phyloP scores from a whole-genome alignment of 1,140 invertebrate genomes.

The Drosophila littoralis region DNA sequence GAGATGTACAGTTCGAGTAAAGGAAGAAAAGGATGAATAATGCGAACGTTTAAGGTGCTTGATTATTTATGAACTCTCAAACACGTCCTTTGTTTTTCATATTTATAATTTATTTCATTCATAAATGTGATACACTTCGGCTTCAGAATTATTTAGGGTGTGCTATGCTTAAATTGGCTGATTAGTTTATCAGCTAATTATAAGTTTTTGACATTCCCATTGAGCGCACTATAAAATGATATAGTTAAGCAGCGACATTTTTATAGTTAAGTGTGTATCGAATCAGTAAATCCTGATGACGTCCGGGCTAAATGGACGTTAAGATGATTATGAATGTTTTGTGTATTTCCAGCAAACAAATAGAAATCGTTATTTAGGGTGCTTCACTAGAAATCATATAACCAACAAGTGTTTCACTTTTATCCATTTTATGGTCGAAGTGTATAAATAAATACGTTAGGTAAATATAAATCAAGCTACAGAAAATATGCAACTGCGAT shows the following conservation, averaged over 20 bases:
- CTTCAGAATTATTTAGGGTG: no score
- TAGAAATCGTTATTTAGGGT: not conserved
- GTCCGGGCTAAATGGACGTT: not conserved
- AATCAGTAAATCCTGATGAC: conserved; percentile 3
- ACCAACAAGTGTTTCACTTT: not conserved
- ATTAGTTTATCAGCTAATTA: not conserved
- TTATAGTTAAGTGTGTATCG: not conserved
- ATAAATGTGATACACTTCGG: no score
- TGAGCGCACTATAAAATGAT: no score
- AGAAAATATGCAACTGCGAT: not conserved
- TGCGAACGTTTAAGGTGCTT: no score
- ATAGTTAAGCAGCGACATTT: not conserved
- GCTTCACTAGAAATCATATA: not conserved
- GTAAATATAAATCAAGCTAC: conserved; percentile 7
- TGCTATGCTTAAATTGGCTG: no score
- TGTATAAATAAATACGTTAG: not conserved
- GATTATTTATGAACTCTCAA: no score
- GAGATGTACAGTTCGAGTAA: not conserved
- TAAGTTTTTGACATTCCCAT: not conserved
- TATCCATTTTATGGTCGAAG: not conserved
- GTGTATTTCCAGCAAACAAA: not conserved
- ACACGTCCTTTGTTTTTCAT: no score
- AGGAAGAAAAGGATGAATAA: no score
- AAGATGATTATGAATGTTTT: not conserved
- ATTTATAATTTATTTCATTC: no score